A percentile compares a stretch with the other conserved stretches of the same genome.
Conservation (phyloP, 2,888 invertebrate species). For the Iphiclides podalirius region DNA sequence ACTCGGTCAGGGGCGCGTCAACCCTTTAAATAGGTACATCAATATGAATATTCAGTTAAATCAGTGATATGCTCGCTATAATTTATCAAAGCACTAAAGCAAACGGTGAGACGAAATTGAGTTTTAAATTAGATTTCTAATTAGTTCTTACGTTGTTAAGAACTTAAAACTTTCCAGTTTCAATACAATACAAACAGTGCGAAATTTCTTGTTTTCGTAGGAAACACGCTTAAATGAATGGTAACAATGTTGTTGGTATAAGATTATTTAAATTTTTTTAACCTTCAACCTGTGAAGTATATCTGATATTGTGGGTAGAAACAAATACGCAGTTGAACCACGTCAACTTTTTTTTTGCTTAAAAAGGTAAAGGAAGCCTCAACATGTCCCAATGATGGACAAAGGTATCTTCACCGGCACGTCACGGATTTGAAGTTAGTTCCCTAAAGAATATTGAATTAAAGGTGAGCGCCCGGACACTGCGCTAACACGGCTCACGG, state of each 20-base stretch:
- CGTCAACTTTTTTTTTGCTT: too few species aligned
- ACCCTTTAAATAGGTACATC: slow-evolving; percentile 1
- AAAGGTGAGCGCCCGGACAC: too few species aligned
- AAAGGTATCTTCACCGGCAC: too few species aligned
- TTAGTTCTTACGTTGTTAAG: not conserved
- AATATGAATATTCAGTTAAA: not conserved
- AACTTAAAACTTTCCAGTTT: not conserved
- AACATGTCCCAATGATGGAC: too few species aligned
- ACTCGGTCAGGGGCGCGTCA: slow-evolving; percentile 21
- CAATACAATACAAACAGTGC: not conserved
- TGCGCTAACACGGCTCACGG: too few species aligned
- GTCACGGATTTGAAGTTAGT: too few species aligned
- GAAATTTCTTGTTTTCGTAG: not conserved
- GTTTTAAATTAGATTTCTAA: not conserved
- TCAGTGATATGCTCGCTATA: too few species aligned
- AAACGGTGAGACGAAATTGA: too few species aligned
- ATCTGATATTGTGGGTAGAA: not conserved
- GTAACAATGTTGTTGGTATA: not conserved
- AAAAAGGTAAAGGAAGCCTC: too few species aligned
- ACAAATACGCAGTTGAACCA: too few species aligned
- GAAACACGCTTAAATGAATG: not conserved
- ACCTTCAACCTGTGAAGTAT: too few species aligned
- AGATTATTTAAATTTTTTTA: not conserved
- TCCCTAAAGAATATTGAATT: too few species aligned
- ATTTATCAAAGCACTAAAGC: not conserved